Percentiles rank a stretch among this genome's conserved stretches.
These are phyloP conservation scores for Drosophila neocordata DNA, from an alignment of 1,140 invertebrate species.

Conservation along the genomic window DNA sequence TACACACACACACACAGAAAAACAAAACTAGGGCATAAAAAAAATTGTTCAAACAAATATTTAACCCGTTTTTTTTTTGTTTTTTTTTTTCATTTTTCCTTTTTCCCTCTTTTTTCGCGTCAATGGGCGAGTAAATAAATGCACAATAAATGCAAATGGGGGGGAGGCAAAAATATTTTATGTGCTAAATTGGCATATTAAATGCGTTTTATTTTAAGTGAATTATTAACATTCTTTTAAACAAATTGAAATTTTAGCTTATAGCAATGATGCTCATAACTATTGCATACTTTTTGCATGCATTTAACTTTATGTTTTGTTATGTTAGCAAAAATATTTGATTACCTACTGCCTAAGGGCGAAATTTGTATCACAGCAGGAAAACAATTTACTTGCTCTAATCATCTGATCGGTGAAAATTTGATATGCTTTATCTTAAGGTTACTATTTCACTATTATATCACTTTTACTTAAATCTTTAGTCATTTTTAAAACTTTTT, in stretches of 20 bases:
- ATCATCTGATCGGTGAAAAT: no score
- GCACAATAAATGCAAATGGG: not conserved
- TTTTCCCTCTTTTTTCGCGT: not conserved
- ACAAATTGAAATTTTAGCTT: slow-evolving; percentile 5
- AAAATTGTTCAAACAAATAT: not conserved
- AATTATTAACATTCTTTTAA: slow-evolving; percentile 31
- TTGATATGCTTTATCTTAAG: no score
- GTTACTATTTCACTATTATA: no score
- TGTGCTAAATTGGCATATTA: not conserved
- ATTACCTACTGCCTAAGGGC: no score
- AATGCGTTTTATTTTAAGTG: slow-evolving; percentile 27
- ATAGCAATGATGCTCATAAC: not conserved
- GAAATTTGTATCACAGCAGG: no score
- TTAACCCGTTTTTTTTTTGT: not conserved
- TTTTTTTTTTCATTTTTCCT: not conserved
- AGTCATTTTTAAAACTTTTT: no score
- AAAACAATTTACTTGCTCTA: no score
- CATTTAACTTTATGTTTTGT: no score
- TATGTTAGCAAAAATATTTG: no score
- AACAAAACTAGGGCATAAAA: not conserved
- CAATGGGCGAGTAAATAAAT: slow-evolving; percentile 3
- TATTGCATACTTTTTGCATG: no score
- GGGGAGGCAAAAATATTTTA: not conserved
- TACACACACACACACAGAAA: not conserved
- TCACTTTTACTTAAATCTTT: no score